Base-by-base conservation (phyloP, 2,113 vertebrate species). In the Alosa alosa region DNA sequence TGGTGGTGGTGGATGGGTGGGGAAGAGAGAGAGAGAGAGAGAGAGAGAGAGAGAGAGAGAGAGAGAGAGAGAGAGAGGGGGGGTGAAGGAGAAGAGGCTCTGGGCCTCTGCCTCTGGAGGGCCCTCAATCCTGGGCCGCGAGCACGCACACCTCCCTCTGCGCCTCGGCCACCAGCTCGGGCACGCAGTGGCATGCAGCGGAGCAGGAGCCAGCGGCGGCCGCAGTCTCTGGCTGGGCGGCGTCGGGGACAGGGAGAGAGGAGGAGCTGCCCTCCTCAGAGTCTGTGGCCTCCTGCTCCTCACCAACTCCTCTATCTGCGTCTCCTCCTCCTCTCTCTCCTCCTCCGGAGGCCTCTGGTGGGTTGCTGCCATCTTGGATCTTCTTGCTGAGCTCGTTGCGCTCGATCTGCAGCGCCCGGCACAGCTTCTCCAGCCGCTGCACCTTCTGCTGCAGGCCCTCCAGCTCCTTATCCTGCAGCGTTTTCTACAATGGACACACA, bases 371-470 rank as follows among this genome's bases (percentile, higher is more conserved):
- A 8, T 93, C 96, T 94, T 98, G 97, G 57, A 99, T 97, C 88
- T 97, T 97, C 94, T 98, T 99, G 89, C 96, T 99, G 89, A 99
- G 97, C 92, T 99, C 97, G 6, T 99, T 99, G 82, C 98, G 97
- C 55, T 99, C 98, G 0, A 95, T 97, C 88, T 99, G 98, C 46
- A 99, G 95, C 0, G 98, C 98, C 49, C 98, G 96, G 87, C 98
- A 98, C 9, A 99, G 93, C 90, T 99, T 99, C 93, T 99, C 98
- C 81, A 99, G 92, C 36, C 97, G 94, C 91, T 97, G 97, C 83
- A 99, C 98, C 90, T 99, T 99, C 86, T 96, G 94, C 92, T 99
- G 98, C 0, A 99, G 96, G 20, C 96, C 96, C 82, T 99, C 98
- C 0, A 98, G 92, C 25, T 99, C 98, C 46, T 96, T 96, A 88